Conservation (phyloP, 2,888 invertebrate genomes). For the Ectemnius cavifrons region DNA sequence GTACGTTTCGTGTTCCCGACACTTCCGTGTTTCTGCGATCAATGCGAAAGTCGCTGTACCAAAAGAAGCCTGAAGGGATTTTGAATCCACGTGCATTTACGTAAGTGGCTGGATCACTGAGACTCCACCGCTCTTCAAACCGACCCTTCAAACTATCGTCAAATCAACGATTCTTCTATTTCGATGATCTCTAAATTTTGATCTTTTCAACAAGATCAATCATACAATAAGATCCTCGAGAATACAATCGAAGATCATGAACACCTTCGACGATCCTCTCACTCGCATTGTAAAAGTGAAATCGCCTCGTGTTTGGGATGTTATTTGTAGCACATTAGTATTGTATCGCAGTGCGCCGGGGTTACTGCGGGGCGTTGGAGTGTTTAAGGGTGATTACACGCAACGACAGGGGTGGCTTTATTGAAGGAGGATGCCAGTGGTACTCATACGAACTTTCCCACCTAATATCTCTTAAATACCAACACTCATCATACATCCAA, state of each 20-base stretch:
- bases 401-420: constrained; percentile 77
- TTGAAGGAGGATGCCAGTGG: constrained; percentile 71
- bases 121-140: too few relatives aligned
- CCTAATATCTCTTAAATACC: too few relatives aligned
- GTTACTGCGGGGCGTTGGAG: constrained; percentile 75
- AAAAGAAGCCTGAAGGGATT: constrained; percentile 25
- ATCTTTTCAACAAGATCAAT: constrained; percentile 26
- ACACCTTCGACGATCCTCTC: constrained; percentile 56
- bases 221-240: constrained; percentile 38
- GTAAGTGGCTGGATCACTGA: neutral
- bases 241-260: constrained; percentile 52
- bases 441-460: constrained; percentile 62
- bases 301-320: constrained; percentile 75
- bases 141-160: too few relatives aligned
- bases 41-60: constrained; percentile 47
- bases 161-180: too few relatives aligned
- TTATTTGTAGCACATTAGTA: constrained; percentile 78
- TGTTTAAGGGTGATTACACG: constrained; percentile 78
- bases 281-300: constrained; percentile 74
- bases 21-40: constrained; percentile 54
- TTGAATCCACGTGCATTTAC: neutral
- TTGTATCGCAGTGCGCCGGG: constrained; percentile 71
- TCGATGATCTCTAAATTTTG: too few relatives aligned
- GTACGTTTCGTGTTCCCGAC: constrained; percentile 51
- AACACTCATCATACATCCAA: too few relatives aligned